Base-by-base conservation (phyloP, 2,888 invertebrate genomes). In the Drosophila siamana region DNA sequence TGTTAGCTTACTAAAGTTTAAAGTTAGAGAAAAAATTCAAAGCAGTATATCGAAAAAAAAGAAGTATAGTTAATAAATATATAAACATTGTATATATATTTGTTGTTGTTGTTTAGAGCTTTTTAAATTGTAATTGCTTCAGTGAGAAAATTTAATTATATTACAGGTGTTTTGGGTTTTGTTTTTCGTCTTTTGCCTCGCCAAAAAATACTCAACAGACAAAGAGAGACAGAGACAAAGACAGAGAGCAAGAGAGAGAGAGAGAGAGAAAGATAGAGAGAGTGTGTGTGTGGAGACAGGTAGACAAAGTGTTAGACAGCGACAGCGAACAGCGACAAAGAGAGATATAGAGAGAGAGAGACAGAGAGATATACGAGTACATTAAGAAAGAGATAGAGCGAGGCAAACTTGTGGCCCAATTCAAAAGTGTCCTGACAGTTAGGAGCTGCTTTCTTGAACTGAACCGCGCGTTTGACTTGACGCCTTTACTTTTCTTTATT, bases 361-460 rank as follows among this genome's bases (percentile, higher is more conserved):
- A 9, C 5, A 50, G 19, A 36, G 19, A 24, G 22, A 48, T 33
- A 8, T 16, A 33, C n/a, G n/a, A n/a, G n/a, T n/a, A n/a, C 6
- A 19, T 16, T 1, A 8, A 22, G 51, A 26, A 24, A 11, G 15
- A 28, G 52, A 13, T n/a, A 54, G 46, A 60, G 56, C 62, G 11
- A n/a, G 22, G 22, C 69, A 77, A 83, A 80, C 64, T 74, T 80
- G 84, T 55, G 78, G 74, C 80, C 41, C 84, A 71, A 78, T 76
- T 78, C 80, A 78, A 78, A 72, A 72, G 30, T 15, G 38, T 54
- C 15, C 30, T 26, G 43, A n/a, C n/a, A 43, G 2, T 43, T 30
- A 36, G 62, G 40, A 52, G 0, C 15, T 44, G 2, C 9, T 33
- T n/a, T 24, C 52, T 80, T 80, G 74, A 80, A 74, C 40, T 69